Percentiles rank a stretch among this genome's conserved stretches.
phyloP scores from a whole-genome alignment of 2,113 vertebrate species.

The Chitala chitala region DNA sequence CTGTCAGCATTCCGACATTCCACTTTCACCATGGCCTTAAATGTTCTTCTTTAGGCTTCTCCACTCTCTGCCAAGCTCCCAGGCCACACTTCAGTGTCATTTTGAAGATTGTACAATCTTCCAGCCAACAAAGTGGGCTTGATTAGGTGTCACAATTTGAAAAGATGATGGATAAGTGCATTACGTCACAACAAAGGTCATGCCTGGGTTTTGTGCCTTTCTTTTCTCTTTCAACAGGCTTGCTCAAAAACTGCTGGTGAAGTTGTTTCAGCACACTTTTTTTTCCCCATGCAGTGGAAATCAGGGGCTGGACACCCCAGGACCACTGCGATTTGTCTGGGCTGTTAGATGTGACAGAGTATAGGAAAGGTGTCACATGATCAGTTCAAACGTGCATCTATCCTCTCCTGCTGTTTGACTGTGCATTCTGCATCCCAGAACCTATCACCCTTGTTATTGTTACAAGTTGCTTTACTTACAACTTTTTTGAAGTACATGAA shows the following conservation, averaged over 20 bases:
- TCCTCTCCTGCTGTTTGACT: no score
- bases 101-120: slow-evolving; percentile 35
- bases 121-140: slow-evolving; percentile 26
- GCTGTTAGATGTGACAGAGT: no score
- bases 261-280: no score
- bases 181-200: not conserved
- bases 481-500: no score
- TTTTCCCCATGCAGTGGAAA: no score
- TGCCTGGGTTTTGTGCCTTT: not conserved
- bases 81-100: slow-evolving; percentile 16
- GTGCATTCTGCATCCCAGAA: no score
- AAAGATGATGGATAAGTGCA: slow-evolving; percentile 2
- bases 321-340: no score
- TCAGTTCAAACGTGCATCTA: no score
- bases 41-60: slow-evolving; percentile 26
- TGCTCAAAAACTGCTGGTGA: not conserved
- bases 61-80: slow-evolving; percentile 10
- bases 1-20: slow-evolving; percentile 41
- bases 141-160: slow-evolving; percentile 32
- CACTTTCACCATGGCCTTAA: slow-evolving; percentile 38
- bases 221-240: not conserved
- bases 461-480: no score
- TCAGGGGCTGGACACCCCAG: no score
- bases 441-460: no score
- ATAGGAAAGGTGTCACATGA: no score